Evolutionary conservation across 1,140 invertebrate species (phyloP).

Genomic region (Drosophila guanche): DNA sequence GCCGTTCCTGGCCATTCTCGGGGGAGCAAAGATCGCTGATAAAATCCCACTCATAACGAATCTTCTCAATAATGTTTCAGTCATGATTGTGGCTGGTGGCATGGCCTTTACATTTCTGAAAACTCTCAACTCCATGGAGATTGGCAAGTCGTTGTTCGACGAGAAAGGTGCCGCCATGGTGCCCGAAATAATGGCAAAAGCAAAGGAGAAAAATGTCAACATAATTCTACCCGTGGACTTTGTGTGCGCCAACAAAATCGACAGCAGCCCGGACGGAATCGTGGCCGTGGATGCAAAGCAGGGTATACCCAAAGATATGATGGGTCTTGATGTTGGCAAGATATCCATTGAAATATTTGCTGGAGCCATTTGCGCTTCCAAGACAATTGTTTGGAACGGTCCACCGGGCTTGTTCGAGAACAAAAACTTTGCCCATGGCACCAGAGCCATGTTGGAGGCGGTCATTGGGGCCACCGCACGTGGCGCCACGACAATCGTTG

Average conservation of each 20-base stretch:
- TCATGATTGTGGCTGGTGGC: conserved; percentile 99
- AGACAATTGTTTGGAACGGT: conserved; percentile 99
- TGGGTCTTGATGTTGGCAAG: conserved; percentile 97
- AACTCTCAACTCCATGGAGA: conserved; percentile 95
- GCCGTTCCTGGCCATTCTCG: conserved; percentile 98
- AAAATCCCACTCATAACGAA: conserved; percentile 99
- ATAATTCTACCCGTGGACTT: conserved; percentile 98
- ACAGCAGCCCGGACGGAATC: conserved; percentile 93
- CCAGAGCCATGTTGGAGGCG: conserved; percentile 95
- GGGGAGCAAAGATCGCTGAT: conserved; percentile 99
- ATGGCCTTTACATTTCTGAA: conserved; percentile 99
- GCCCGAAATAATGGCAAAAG: conserved; percentile 93
- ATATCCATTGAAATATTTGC: conserved; percentile 91
- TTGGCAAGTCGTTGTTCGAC: conserved; percentile 96
- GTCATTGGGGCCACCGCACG: conserved; percentile 93
- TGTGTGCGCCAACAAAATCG: conserved; percentile 96
- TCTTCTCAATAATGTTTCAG: conserved; percentile 97
- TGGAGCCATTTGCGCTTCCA: conserved; percentile 92
- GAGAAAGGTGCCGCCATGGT: conserved; percentile 98
- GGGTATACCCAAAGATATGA: conserved; percentile 95
- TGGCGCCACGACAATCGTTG: conserved; percentile 95
- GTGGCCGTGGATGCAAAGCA: conserved; percentile 87
- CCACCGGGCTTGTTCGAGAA: conserved; percentile 99
- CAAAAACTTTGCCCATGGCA: conserved; percentile 95
- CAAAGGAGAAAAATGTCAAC: conserved; percentile 95